Evolutionary conservation across 2,797 vertebrate genomes (phyloP).

Genomic region (Antennarius maculatus): DNA sequence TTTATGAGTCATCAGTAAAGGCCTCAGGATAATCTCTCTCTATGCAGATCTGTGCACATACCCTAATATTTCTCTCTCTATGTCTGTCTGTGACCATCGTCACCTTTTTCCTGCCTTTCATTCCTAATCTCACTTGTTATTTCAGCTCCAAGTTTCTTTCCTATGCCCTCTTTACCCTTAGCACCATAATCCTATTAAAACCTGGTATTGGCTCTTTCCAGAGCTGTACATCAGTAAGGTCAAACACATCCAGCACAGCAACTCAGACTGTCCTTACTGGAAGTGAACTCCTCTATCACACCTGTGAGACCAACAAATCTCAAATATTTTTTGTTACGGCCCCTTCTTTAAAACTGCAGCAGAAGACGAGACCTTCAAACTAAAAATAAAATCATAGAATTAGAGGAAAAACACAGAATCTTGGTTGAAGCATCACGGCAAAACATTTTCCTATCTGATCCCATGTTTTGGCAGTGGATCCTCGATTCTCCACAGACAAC

Average conservation of each 20-base stretch:
- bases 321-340: too few species aligned
- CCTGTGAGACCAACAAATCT: background rate
- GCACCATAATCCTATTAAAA: background rate
- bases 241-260: background rate
- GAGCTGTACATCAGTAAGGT: background rate
- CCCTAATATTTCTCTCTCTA: conserved; percentile 15
- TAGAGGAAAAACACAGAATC: too few species aligned
- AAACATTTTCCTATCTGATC: background rate
- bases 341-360: too few species aligned
- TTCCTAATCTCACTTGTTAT: conserved; percentile 30
- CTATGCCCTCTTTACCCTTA: background rate
- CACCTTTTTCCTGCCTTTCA: conserved; percentile 21
- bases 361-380: too few species aligned
- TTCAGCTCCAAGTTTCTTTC: conserved; percentile 15
- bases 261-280: background rate
- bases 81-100: conserved; percentile 6
- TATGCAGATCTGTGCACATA: conserved; percentile 3
- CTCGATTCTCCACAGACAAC: background rate
- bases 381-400: too few species aligned
- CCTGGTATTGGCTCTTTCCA: background rate
- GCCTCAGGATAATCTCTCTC: conserved; percentile 44
- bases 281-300: background rate
- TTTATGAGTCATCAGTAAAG: conserved; percentile 61
- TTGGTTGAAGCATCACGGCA: too few species aligned
- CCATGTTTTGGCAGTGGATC: background rate